Base-by-base conservation (phyloP, 64 coral and sea anemone species). In the Platygyra sinensis region DNA sequence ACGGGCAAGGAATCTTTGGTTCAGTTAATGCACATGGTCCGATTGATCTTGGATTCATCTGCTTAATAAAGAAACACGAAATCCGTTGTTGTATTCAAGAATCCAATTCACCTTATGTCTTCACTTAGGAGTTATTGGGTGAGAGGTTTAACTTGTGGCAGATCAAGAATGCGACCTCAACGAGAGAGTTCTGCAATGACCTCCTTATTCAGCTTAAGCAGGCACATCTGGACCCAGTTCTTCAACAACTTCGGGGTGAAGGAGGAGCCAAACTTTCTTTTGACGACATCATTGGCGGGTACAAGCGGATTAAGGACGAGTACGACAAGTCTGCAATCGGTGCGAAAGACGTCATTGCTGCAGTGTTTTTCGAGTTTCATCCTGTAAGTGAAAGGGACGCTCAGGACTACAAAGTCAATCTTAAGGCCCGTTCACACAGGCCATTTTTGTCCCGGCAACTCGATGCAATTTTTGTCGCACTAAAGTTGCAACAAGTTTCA, bases 291-390 rank as follows among this genome's bases (percentile, higher is more conserved):
- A 90, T 80, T 25, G 60, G 38, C 10, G 76, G 62, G 25, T 90
- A 80, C 33, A 31, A 49, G 0, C 32, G 42, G n/a, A 67, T 90
- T 22, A 79, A 90, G 54, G 46, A 90, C 39, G 61, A 52, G 1
- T 90, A 80, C 76, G 32, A 89, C 6, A 19, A 67, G 7, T 16
- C 63, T 19, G 63, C 76, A 10, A 89, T 24, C 18, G 88, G 88
- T 30, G 88, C 88, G 2, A 80, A 80, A 71, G 76, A 90, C 46
- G 77, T 90, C 8, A 80, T 76, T 90, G 88, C 76, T 52, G 80
- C 27, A 69, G 88, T 90, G 3, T 90, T 90, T 30, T 69, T 52
- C 28, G 80, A 90, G 42, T 67, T 90, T 32, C 88, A 90, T 36
- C 88, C 88, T 17, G 88, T 90, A 90, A 80, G 88, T 33, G 24